These are phyloP conservation scores for Caenorhabditis becei DNA, from an alignment of 2,888 invertebrate genomes.

Conservation along the genomic window DNA sequence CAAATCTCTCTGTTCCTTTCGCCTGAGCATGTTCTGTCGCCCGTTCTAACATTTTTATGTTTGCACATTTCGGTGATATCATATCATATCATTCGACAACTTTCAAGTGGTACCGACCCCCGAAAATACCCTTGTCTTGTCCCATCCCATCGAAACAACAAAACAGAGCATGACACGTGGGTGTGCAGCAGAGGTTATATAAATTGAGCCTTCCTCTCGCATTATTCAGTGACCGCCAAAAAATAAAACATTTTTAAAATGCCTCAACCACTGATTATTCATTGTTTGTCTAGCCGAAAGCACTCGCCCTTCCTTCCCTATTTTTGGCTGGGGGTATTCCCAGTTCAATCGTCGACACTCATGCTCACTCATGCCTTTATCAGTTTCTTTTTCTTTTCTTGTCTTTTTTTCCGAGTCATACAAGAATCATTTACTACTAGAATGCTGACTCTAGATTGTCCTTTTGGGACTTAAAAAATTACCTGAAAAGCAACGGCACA, in stretches of 20 bases:
- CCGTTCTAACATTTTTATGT: conserved; percentile 22
- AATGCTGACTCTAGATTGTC: no score
- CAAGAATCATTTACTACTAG: no score
- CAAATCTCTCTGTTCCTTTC: background rate
- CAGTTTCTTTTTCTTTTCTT: conserved; percentile 10
- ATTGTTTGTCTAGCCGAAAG: conserved; percentile 56
- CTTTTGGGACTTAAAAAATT: no score
- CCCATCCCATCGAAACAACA: background rate
- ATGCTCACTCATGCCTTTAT: conserved; percentile 25
- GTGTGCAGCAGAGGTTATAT: conserved; percentile 29
- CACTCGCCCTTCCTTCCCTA: conserved; percentile 43
- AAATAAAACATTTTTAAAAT: conserved; percentile 30
- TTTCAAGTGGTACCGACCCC: conserved; percentile 46
- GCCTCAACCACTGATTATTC: conserved; percentile 45
- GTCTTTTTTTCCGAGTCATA: background rate
- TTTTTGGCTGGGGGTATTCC: conserved; percentile 44
- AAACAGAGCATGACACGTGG: conserved; percentile 43
- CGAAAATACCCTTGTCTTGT: background rate
- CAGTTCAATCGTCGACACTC: conserved; percentile 35
- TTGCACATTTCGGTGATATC: conserved; percentile 53
- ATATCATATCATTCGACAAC: conserved; percentile 24
- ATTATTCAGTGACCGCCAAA: conserved; percentile 34
- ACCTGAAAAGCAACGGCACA: background rate
- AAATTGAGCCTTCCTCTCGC: conserved; percentile 21
- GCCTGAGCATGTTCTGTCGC: conserved; percentile 27